Evolutionary conservation across 2,113 vertebrate genomes (phyloP).

Genomic region (Ahaetulla prasina): DNA sequence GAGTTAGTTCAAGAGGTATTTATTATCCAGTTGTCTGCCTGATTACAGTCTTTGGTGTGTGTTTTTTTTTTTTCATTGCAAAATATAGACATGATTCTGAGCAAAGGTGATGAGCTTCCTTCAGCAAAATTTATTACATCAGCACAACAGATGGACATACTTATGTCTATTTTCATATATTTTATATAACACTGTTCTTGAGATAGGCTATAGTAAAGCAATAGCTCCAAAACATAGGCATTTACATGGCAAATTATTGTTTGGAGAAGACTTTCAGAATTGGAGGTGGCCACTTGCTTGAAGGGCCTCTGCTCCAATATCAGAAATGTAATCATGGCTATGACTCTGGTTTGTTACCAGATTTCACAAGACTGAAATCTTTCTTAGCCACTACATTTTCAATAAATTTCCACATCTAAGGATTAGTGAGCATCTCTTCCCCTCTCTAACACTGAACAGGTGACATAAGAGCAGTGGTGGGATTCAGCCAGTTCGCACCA

Average conservation of each 20-base stretch:
- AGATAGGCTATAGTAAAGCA: background rate
- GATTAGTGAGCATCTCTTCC: background rate
- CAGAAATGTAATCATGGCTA: background rate
- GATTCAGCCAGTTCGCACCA: too few relatives aligned
- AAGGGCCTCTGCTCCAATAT: background rate
- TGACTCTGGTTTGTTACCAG: background rate
- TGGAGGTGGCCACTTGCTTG: background rate
- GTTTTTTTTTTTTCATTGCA: background rate
- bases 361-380: background rate
- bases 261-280: background rate
- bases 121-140: background rate
- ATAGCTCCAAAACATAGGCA: background rate
- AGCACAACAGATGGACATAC: background rate
- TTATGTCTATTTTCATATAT: background rate
- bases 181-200: background rate
- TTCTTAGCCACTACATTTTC: background rate
- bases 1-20: background rate
- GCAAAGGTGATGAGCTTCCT: background rate
- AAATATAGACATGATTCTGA: conserved; percentile 6
- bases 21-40: background rate
- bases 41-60: background rate
- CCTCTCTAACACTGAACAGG: background rate
- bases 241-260: background rate
- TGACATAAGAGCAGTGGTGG: background rate
- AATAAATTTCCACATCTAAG: background rate